Conservation (phyloP, 1,140 invertebrate species). For the Lutraria rhynchaena region DNA sequence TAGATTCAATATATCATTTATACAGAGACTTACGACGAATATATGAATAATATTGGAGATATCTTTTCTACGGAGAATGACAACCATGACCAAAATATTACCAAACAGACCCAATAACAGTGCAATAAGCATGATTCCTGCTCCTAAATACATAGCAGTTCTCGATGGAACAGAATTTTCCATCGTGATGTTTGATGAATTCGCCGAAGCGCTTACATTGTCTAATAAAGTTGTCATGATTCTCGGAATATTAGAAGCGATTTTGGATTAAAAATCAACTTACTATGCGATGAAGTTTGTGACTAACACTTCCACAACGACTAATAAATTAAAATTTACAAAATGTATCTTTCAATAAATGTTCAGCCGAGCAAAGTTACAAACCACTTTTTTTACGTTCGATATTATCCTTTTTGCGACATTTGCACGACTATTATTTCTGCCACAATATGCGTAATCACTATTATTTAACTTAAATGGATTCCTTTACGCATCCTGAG, state of each 20-base stretch:
- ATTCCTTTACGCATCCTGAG: conserved; percentile 14
- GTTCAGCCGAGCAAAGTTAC: too few relatives aligned
- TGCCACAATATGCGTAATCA: not conserved
- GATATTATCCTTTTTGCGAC: too few relatives aligned
- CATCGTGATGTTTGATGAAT: conserved; percentile 10
- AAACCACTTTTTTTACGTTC: too few relatives aligned
- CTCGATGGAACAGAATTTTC: conserved; percentile 62
- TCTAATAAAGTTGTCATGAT: not conserved
- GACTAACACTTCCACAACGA: not conserved
- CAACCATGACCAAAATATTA: conserved; percentile 74
- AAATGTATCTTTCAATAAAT: not conserved
- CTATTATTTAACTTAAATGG: conserved; percentile 29
- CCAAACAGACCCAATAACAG: conserved; percentile 75
- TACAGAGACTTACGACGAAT: conserved; percentile 80
- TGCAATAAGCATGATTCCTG: conserved; percentile 74
- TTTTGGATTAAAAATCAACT: not conserved
- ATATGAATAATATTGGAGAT: conserved; percentile 80
- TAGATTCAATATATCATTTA: conserved; percentile 81
- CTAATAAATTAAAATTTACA: not conserved
- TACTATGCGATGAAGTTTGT: not conserved
- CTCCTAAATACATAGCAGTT: conserved; percentile 72
- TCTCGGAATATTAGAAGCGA: not conserved
- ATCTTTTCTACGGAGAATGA: conserved; percentile 72
- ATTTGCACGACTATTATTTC: not conserved
- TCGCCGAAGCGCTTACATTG: not conserved